Percentiles rank a stretch among this genome's conserved stretches.
These are phyloP conservation scores for Philhelius pedissequus DNA, from an alignment of 2,888 invertebrate species.

Conservation along the genomic window DNA sequence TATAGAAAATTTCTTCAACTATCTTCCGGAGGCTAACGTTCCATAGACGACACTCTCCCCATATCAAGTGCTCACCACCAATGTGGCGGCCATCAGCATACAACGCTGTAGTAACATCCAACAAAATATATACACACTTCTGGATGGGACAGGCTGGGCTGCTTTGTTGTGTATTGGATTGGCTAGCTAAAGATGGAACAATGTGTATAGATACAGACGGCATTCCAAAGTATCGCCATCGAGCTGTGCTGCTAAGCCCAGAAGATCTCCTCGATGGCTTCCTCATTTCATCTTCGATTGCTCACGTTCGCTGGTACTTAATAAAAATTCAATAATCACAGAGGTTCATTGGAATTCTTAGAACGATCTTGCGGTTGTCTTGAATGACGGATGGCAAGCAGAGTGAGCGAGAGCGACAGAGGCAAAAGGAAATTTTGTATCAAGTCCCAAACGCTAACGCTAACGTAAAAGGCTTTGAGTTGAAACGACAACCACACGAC, in stretches of 20 bases:
- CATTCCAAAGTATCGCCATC: conserved; percentile 65
- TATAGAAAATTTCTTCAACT: conserved; percentile 66
- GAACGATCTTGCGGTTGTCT: conserved; percentile 69
- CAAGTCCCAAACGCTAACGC: background rate
- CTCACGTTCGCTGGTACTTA: conserved; percentile 68
- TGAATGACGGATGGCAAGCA: conserved; percentile 63
- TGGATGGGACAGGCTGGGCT: conserved; percentile 34
- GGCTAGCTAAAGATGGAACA: conserved; percentile 66
- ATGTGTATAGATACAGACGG: conserved; percentile 54
- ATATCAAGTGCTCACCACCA: conserved; percentile 62
- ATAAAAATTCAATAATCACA: conserved; percentile 68
- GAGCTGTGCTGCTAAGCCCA: conserved; percentile 57
- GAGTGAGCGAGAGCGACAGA: conserved; percentile 61
- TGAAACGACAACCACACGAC: conserved; percentile 29
- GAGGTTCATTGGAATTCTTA: conserved; percentile 69
- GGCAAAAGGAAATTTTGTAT: conserved; percentile 60
- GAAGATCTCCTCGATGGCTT: conserved; percentile 69
- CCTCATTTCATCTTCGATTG: conserved; percentile 68
- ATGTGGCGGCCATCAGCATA: conserved; percentile 50
- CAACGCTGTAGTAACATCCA: conserved; percentile 62
- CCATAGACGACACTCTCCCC: conserved; percentile 65
- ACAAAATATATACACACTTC: conserved; percentile 25
- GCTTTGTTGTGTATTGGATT: background rate
- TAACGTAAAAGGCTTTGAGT: conserved; percentile 35
- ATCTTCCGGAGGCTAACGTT: conserved; percentile 69